Conservation (phyloP, 2,113 vertebrate genomes). For the Cyrtonyx montezumae region DNA sequence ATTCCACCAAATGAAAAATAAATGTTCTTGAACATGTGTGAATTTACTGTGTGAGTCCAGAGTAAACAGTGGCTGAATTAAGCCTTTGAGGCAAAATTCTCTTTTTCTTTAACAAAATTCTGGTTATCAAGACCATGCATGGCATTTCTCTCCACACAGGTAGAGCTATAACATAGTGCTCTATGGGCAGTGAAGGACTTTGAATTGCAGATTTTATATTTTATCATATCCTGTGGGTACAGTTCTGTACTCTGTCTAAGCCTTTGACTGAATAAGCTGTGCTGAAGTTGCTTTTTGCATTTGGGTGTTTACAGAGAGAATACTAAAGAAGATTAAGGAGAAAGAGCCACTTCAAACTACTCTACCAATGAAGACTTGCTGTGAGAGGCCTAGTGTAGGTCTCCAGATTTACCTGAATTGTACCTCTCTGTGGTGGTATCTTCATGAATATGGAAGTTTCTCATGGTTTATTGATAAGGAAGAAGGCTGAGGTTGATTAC, state of each 20-base stretch:
- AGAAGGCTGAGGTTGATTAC: not conserved
- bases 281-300: not conserved
- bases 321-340: not conserved
- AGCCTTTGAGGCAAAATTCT: slow-evolving; percentile 12
- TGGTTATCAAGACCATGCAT: not conserved
- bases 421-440: not conserved
- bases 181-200: not conserved
- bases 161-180: not conserved
- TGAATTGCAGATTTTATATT: not conserved
- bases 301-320: not conserved
- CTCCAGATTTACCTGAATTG: not conserved
- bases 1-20: slow-evolving; percentile 20
- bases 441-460: not conserved
- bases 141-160: not conserved
- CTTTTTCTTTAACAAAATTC: not conserved
- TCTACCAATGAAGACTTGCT: not conserved
- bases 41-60: not conserved
- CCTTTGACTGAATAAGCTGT: not conserved
- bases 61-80: slow-evolving; percentile 14
- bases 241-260: not conserved
- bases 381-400: not conserved
- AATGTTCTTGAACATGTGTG: not conserved
- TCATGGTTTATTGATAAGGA: not conserved
- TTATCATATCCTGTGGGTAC: not conserved
- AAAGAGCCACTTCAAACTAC: not conserved